Evolutionary conservation across 2,888 invertebrate species (phyloP).

Genomic region (Philhelius pedissequus): DNA sequence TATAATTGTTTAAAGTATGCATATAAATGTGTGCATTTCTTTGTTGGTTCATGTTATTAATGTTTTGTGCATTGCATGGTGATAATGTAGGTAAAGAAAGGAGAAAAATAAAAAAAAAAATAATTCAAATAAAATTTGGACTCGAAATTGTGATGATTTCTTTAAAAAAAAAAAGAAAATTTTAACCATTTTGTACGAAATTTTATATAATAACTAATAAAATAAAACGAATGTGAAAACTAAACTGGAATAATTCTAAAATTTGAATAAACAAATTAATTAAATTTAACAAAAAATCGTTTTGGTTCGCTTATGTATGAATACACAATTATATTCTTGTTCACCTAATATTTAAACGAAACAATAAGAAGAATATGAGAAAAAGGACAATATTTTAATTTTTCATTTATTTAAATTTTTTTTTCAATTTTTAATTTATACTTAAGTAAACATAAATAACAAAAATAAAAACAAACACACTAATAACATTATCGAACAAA

Average conservation of each 20-base stretch:
- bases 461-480: slow-evolving; percentile 38
- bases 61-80: slow-evolving; percentile 52
- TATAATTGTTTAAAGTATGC: slow-evolving; percentile 51
- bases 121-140: slow-evolving; percentile 39
- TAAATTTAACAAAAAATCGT: slow-evolving; percentile 10
- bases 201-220: slow-evolving; percentile 30
- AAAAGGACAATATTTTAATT: slow-evolving; percentile 66
- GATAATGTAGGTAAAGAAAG: slow-evolving; percentile 49
- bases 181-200: slow-evolving; percentile 60
- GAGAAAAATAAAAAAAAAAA: slow-evolving; percentile 13
- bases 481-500: slow-evolving; percentile 36
- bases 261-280: slow-evolving; percentile 21
- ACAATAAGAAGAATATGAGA: slow-evolving; percentile 42
- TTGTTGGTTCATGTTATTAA: slow-evolving; percentile 48
- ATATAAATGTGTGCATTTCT: slow-evolving; percentile 20
- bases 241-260: slow-evolving; percentile 22
- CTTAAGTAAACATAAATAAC: slow-evolving; percentile 55
- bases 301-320: slow-evolving; percentile 37
- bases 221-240: slow-evolving; percentile 3
- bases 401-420: slow-evolving; percentile 50
- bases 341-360: slow-evolving; percentile 47
- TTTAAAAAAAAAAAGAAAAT: slow-evolving; percentile 60
- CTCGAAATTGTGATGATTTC: slow-evolving; percentile 68
- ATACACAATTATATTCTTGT: slow-evolving; percentile 47
- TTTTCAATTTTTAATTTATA: slow-evolving; percentile 48